Percentiles rank a stretch among this genome's conserved stretches.
These are phyloP conservation scores for Thaumatotibia leucotreta DNA, from an alignment of 1,140 invertebrate species.

Conservation along the genomic window DNA sequence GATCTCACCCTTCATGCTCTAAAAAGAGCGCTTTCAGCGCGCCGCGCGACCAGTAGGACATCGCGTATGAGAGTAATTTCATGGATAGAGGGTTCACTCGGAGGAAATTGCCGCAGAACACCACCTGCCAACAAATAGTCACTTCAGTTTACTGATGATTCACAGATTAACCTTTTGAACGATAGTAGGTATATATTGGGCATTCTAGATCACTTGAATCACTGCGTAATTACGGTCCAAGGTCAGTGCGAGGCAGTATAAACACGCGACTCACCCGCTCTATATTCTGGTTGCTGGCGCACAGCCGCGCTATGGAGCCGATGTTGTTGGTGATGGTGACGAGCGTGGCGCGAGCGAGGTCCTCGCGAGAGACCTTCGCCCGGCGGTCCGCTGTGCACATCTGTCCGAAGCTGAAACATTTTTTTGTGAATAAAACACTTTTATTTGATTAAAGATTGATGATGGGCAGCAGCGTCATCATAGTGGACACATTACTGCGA, in stretches of 20 bases:
- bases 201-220: no score
- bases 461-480: no score
- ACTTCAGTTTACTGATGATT: no score
- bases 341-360: conserved; percentile 95
- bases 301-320: conserved; percentile 97
- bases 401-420: conserved; percentile 98
- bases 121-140: conserved; percentile 87
- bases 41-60: conserved; percentile 99
- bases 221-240: no score
- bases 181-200: no score
- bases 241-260: not conserved
- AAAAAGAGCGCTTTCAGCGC: conserved; percentile 97
- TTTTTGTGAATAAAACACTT: no score
- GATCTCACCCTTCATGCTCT: conserved; percentile 92
- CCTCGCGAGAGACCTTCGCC: conserved; percentile 87
- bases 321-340: conserved; percentile 99
- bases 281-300: conserved; percentile 95
- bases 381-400: conserved; percentile 94
- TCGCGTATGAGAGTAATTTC: conserved; percentile 97
- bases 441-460: no score
- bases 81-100: conserved; percentile 98
- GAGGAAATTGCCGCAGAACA: conserved; percentile 99
- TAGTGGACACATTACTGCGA: no score
- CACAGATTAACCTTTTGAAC: no score
- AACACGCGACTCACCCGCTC: conserved; percentile 80